Base-by-base conservation (phyloP, 2,888 invertebrate species). In the Magallana nippona region DNA sequence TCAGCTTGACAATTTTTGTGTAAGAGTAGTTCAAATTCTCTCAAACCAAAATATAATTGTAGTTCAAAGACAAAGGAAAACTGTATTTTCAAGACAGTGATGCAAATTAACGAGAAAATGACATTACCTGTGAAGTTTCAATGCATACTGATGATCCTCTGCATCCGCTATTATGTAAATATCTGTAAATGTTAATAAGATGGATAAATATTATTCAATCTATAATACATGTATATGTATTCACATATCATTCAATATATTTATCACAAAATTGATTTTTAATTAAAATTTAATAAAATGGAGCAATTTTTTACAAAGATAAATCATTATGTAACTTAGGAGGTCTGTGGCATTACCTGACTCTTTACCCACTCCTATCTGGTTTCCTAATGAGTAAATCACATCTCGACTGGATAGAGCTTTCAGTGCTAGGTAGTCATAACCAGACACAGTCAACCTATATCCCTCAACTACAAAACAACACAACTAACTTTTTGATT, bases 341-440 rank as follows among this genome's bases (percentile, higher is more conserved):
- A 5, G 8, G 44, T 44, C 44, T 8, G 44, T 44, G 44, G 44
- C 19, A 22, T 83, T 88, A 94, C 94, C 95, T 0, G 99, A 99
- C 94, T 99, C 99, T 94, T 99, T 99, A 77, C 99, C 99, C 58
- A 99, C 97, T 60, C 99, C 99, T 91, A 99, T 99, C 95, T 99
- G 99, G 94, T 98, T 99, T 17, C 99, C 99, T 93, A 99, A 98
- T 1, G 97, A 97, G 62, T 96, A 95, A 57, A 92, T 87, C 22
- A 98, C 95, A 1, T 97, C 96, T 86, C 96, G 96, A 57, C 97
- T 96, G 0, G 97, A 96, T 15, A 99, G 95, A 0, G 97, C 97
- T 94, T 98, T 98, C 15, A 99, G 95, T 0, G 99, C 98, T 87
- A 99, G 95, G 94, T 98, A 99, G 95, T 99, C 99, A 93, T 99